These are phyloP conservation scores for Invenusta paracnida DNA, from an alignment of 2,888 invertebrate genomes.

Conservation along the genomic window DNA sequence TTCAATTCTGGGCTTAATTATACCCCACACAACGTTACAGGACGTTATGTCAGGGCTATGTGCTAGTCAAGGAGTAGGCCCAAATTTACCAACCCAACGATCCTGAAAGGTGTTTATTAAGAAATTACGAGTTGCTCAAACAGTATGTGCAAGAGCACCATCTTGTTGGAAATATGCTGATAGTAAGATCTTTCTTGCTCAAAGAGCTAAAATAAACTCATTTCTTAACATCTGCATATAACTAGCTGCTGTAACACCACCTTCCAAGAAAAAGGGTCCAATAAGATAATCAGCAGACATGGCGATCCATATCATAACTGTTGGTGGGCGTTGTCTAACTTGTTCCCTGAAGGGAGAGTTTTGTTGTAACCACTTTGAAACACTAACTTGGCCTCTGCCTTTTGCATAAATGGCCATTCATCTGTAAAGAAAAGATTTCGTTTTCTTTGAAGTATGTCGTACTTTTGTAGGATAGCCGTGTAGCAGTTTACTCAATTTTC, in stretches of 20 bases:
- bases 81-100: background rate
- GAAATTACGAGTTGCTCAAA: background rate
- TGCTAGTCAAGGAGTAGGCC: background rate
- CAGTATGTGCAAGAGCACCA: background rate
- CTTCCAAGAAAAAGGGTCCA: background rate
- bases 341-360: background rate
- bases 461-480: background rate
- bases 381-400: background rate
- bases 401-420: background rate
- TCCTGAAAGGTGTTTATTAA: background rate
- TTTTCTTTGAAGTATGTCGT: background rate
- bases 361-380: background rate
- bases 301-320: background rate
- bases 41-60: background rate
- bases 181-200: background rate
- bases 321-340: background rate
- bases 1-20: too few species aligned
- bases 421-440: background rate
- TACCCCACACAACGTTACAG: background rate
- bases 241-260: background rate
- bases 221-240: background rate
- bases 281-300: background rate
- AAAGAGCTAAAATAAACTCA: background rate
- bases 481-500: background rate
- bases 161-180: background rate